These are phyloP conservation scores for Aphelenchoides besseyi DNA, from an alignment of 1,140 invertebrate species.

Conservation along the genomic window DNA sequence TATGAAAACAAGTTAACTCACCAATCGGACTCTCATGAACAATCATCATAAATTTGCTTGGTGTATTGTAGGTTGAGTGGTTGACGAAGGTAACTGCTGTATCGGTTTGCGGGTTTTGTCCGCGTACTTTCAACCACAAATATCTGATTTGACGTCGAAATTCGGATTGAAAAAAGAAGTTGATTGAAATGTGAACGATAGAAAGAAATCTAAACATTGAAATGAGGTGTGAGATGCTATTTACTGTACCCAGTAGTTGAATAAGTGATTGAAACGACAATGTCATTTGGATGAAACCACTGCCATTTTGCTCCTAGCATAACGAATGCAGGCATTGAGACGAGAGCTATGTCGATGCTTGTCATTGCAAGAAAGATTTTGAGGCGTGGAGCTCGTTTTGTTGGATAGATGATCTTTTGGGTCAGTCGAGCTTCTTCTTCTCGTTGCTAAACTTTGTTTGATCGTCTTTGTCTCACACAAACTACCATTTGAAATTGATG, in stretches of 20 bases:
- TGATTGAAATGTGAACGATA: slow-evolving; percentile 6
- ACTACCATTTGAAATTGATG: slow-evolving; percentile 13
- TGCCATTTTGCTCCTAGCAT: slow-evolving; percentile 30
- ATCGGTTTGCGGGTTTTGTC: neutral
- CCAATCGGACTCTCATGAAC: neutral
- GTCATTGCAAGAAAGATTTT: slow-evolving; percentile 31
- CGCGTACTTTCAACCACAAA: neutral
- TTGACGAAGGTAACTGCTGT: neutral
- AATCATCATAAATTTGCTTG: neutral
- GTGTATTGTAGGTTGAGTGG: neutral
- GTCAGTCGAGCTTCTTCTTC: slow-evolving; percentile 6
- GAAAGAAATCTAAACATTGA: neutral
- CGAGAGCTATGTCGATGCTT: slow-evolving; percentile 26
- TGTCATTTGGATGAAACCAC: slow-evolving; percentile 21
- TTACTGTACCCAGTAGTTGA: slow-evolving; percentile 24
- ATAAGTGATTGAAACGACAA: slow-evolving; percentile 7
- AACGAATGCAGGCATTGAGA: slow-evolving; percentile 27
- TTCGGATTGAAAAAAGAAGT: slow-evolving; percentile 7
- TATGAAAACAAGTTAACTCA: too few species aligned
- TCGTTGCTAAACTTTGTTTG: slow-evolving; percentile 3
- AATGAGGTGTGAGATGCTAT: neutral
- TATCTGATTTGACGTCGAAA: slow-evolving; percentile 11
- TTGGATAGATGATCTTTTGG: neutral
- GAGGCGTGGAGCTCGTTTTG: slow-evolving; percentile 18
- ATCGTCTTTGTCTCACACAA: neutral